Conservation (phyloP, 92 coral and sea anemone genomes). For the Bergia sp. region DNA sequence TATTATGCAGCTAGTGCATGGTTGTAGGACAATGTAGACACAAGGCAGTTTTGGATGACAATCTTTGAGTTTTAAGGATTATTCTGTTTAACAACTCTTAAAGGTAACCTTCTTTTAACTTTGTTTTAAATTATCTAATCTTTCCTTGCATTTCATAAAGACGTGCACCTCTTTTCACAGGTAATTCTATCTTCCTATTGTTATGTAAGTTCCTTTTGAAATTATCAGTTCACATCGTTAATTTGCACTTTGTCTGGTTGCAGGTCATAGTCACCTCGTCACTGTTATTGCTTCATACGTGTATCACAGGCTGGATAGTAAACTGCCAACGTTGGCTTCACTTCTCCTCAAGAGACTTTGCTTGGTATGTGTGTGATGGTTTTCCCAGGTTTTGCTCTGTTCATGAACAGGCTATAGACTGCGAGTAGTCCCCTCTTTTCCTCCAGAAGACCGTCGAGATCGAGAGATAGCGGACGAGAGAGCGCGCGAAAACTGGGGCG, state of each 20-base stretch:
- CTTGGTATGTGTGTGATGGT: slow-evolving; percentile 63
- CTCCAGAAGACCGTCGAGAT: too few relatives aligned
- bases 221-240: background rate
- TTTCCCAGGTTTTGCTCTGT: background rate
- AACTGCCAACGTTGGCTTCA: slow-evolving; percentile 86
- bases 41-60: too few relatives aligned
- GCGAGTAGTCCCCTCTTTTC: too few relatives aligned
- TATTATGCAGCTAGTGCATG: too few relatives aligned
- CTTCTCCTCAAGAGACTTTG: slow-evolving; percentile 85
- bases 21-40: too few relatives aligned
- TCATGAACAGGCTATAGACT: too few relatives aligned
- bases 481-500: too few relatives aligned
- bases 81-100: background rate
- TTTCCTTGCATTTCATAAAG: background rate
- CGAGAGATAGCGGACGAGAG: too few relatives aligned
- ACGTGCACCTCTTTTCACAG: background rate
- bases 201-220: background rate
- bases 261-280: slow-evolving; percentile 89
- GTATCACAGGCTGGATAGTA: slow-evolving; percentile 84
- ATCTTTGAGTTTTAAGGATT: too few relatives aligned
- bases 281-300: slow-evolving; percentile 89
- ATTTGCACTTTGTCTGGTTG: slow-evolving; percentile 8
- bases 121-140: too few relatives aligned
- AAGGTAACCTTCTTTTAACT: background rate
- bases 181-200: too few relatives aligned